Base-by-base conservation (phyloP, 2,888 invertebrate species). In the Drosophila stalkeri region DNA sequence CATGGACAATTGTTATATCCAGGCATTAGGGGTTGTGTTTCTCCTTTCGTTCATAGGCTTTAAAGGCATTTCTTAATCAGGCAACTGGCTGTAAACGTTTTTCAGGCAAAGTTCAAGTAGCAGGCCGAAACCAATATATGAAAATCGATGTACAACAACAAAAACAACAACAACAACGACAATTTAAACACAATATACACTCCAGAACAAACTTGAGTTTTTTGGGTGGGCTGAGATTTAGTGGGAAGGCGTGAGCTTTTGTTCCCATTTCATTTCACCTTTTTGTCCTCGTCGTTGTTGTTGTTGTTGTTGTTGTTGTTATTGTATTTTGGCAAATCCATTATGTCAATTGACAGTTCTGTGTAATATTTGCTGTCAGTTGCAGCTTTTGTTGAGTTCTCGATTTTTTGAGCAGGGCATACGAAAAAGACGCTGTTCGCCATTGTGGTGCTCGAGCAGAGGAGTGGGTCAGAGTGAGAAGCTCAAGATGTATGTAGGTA, bases 361-460 rank as follows among this genome's bases (percentile, higher is more conserved):
- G 71, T 81, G 90, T 87, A 92, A 92, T 92, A 92, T 92, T 92
- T 90, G 92, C 92, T 92, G 92, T 92, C 92, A 92, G 92, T 92
- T 92, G 91, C 92, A 92, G 92, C 78, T 77, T 78, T 91, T 89
- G 84, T 89, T 82, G 75, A 72, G 79, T 82, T 81, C 72, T 55
- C 55, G n/a, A 68, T 51, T 43, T 57, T 63, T 55, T 52, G 63
- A 69, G 57, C 52, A 55, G 57, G 55, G 72, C 31, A 56, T 39
- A 44, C 44, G 71, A 55, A 54, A 14, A 59, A 61, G 78, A 52
- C 78, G 60, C 44, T 63, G 46, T 27, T 67, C 39, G 41, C 60
- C 52, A 67, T 78, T 77, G 73, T 76, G 9, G 20, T n/a, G 39
- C 41, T 20, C 8, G 43, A 23, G 44, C 37, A 12, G 70, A 56